Evolutionary conservation across 2,888 invertebrate species (phyloP), one percentile per base, ranked within the genome.

Genomic region (Melanotus villosus): DNA sequence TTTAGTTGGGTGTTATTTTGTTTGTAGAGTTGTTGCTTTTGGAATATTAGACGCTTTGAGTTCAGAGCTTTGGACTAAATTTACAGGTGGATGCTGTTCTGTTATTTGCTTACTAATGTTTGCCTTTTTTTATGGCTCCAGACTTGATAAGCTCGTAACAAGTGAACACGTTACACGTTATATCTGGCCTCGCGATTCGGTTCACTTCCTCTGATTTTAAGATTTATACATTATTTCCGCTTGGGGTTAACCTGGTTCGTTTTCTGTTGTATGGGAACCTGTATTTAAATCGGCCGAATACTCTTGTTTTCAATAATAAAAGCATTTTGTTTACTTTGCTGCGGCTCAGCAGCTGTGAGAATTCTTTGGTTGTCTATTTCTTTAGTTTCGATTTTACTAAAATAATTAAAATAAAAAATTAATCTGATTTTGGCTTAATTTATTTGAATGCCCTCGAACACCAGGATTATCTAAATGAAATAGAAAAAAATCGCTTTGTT

Each of bases 31-130:
- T 67, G 54, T 62, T 67, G n/a, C 26, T 30, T n/a, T 52, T 58
- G 34, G 66, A 52, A 59, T 66, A 64, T 36, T 63, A 43, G 54
- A 54, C 32, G 41, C 62, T 50, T 50, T 50, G 34, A 26, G 26
- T 3, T n/a, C n/a, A n/a, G n/a, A n/a, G n/a, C n/a, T n/a, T n/a
- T n/a, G n/a, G 54, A 52, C 64, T 18, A 30, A 57, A 62, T 63
- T 68, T 38, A 69, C 69, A 69, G 69, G 69, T 69, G 69, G 47
- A 65, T 52, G 34, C 43, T 54, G 63, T 54, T 54, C 26, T 1
- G 54, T 26, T 67, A 21, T 68, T 63, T 63, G 30, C 63, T 63
- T 43, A 26, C 18, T n/a, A 32, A 41, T 58, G 63, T 68, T 63
- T 63, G 64, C 32, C 23, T 57, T 59, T 60, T n/a, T 66, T 66